Percentiles rank a stretch among this genome's conserved stretches.
These are phyloP conservation scores for Dicyrtomina minuta DNA, from an alignment of 2,888 invertebrate species.

Conservation along the genomic window DNA sequence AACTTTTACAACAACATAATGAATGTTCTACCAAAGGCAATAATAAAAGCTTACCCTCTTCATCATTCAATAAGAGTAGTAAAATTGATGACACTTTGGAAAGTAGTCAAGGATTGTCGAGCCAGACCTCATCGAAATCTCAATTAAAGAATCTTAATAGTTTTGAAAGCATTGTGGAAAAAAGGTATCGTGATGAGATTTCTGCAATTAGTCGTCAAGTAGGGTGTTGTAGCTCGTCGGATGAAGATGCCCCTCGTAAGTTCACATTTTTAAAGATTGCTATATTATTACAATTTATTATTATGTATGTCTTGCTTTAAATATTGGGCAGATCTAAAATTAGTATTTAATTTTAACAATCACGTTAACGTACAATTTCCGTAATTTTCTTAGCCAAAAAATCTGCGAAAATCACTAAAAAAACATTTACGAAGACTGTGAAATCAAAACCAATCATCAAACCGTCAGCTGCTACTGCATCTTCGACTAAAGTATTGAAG, in stretches of 20 bases:
- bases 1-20: conserved; percentile 32
- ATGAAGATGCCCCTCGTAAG: conserved; percentile 71
- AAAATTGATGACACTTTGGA: conserved; percentile 15
- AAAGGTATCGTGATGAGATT: conserved; percentile 43
- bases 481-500: conserved; percentile 20
- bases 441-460: conserved; percentile 27
- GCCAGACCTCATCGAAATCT: conserved; percentile 10
- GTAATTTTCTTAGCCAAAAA: conserved; percentile 32
- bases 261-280: not conserved
- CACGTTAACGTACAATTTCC: no score
- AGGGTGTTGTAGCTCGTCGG: conserved; percentile 66
- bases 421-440: conserved; percentile 13
- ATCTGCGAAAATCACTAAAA: conserved; percentile 30
- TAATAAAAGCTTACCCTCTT: not conserved
- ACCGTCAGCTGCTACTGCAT: not conserved
- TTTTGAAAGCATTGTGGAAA: conserved; percentile 37
- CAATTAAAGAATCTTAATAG: conserved; percentile 23
- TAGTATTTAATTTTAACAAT: no score
- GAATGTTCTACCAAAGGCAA: not conserved
- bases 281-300: no score
- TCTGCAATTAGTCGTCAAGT: conserved; percentile 31
- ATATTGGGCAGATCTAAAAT: no score
- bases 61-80: conserved; percentile 20
- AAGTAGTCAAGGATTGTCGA: not conserved
- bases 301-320: no score